Conservation (phyloP, 2,113 vertebrate genomes). For the Bostrychus sinensis region DNA sequence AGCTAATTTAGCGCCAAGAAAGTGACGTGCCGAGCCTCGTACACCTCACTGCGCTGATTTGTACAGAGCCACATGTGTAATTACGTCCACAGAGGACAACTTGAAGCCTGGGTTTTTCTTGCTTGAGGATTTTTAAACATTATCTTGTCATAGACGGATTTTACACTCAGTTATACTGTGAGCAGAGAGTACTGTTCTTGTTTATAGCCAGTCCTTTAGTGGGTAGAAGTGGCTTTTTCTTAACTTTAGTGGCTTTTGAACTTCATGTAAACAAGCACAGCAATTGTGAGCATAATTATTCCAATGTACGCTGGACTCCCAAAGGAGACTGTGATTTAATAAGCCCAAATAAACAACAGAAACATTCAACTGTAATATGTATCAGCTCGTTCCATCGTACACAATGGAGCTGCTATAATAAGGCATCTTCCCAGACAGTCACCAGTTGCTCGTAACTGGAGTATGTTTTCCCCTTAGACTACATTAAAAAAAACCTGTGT, state of each 20-base stretch:
- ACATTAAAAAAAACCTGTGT: no score
- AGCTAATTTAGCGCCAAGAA: conserved; percentile 74
- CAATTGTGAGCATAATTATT: conserved; percentile 4
- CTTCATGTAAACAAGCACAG: not conserved
- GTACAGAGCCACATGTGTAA: conserved; percentile 50
- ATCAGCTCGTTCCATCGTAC: not conserved
- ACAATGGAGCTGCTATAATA: not conserved
- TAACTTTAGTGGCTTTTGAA: not conserved
- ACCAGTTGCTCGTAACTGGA: no score
- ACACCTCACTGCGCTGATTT: conserved; percentile 44
- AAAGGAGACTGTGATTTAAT: not conserved
- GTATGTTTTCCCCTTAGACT: no score
- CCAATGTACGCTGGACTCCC: not conserved
- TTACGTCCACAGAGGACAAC: conserved; percentile 46
- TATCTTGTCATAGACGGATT: conserved; percentile 29
- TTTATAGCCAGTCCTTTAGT: no score
- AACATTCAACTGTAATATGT: not conserved
- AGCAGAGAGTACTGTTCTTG: not conserved
- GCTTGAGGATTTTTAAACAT: conserved; percentile 12
- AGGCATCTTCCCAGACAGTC: no score
- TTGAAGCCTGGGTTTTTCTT: not conserved
- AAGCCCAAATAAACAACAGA: not conserved
- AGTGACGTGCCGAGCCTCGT: conserved; percentile 48
- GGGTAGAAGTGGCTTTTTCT: not conserved
- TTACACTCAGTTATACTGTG: conserved; percentile 30